phyloP scores from a whole-genome alignment of 2,797 vertebrate genomes.

The Tragelaphus eurycerus region DNA sequence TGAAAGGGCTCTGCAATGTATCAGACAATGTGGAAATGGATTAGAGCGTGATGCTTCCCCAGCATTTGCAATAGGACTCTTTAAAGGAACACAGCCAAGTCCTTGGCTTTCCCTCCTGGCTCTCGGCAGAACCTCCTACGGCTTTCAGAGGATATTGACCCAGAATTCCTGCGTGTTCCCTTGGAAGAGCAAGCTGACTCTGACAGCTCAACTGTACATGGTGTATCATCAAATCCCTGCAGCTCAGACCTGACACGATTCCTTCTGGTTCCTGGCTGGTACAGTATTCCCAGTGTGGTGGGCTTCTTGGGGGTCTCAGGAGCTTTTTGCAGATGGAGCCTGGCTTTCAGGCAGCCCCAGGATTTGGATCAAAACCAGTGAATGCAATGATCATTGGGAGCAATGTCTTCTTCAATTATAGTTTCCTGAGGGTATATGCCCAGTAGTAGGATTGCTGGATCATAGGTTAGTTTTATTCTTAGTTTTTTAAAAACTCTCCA shows the following conservation, averaged over 20 bases:
- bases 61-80: neutral
- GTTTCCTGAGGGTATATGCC: neutral
- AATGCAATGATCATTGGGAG: neutral
- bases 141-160: constrained; percentile 9
- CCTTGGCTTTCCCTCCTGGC: neutral
- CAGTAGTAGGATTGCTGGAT: neutral
- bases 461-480: neutral
- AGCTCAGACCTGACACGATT: neutral
- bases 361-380: neutral
- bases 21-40: neutral
- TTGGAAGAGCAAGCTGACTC: neutral
- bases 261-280: neutral
- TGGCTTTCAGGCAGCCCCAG: neutral
- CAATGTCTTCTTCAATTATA: neutral
- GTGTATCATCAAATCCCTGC: neutral
- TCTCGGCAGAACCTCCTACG: neutral
- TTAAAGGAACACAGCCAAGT: neutral
- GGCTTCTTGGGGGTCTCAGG: neutral
- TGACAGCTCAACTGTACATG: neutral
- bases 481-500: neutral
- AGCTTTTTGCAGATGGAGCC: neutral
- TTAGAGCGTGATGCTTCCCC: neutral
- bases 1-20: neutral
- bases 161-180: neutral
- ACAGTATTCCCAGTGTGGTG: neutral